Evolutionary conservation across 2,113 vertebrate genomes (phyloP).

Genomic region (Bos taurus): DNA sequence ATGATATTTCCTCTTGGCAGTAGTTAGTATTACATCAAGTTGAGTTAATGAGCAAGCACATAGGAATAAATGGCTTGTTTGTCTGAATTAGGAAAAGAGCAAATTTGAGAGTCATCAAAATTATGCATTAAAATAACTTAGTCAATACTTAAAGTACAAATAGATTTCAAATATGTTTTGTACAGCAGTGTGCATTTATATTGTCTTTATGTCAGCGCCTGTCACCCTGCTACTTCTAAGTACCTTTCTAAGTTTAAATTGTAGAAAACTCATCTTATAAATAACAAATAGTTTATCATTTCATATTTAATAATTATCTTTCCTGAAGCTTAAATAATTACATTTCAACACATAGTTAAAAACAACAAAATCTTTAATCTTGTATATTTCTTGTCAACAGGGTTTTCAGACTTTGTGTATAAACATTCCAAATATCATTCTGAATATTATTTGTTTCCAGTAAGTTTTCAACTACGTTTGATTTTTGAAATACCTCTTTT

Average conservation of each 20-base stretch:
- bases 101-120: background rate
- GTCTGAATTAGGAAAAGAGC: background rate
- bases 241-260: background rate
- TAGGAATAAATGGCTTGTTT: background rate
- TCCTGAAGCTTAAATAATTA: background rate
- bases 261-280: background rate
- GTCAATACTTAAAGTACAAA: background rate
- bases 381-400: background rate
- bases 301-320: background rate
- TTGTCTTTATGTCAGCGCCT: background rate
- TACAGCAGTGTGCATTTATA: background rate
- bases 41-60: background rate
- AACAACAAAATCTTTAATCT: background rate
- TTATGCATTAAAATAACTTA: background rate
- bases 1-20: background rate
- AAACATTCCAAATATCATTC: background rate
- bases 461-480: background rate
- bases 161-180: background rate
- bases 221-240: background rate
- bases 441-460: background rate
- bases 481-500: background rate
- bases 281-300: background rate
- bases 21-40: background rate
- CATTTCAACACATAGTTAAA: background rate
- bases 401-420: background rate